Evolutionary conservation across 1,140 invertebrate species (phyloP).

Genomic region (Zaprionus camerounensis): DNA sequence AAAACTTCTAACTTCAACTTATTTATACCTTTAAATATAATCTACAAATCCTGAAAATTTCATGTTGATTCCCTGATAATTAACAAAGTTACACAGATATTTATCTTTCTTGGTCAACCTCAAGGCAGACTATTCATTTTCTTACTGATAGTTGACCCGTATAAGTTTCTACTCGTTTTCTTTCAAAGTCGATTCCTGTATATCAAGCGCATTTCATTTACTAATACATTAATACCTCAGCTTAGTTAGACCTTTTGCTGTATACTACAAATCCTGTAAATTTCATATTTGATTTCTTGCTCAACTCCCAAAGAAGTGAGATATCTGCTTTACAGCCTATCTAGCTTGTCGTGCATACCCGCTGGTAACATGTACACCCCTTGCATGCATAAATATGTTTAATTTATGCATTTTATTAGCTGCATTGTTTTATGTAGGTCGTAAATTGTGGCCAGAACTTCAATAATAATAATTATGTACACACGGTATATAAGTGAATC

Average conservation of each 20-base stretch:
- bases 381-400: slow-evolving; percentile 38
- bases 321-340: slow-evolving; percentile 8
- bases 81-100: too few relatives aligned
- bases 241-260: neutral
- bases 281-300: too few relatives aligned
- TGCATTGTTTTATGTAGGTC: slow-evolving; percentile 75
- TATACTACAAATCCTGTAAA: neutral
- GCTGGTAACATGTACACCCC: neutral
- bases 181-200: neutral
- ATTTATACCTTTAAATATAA: too few relatives aligned
- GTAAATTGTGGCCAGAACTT: slow-evolving; percentile 60
- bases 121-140: neutral
- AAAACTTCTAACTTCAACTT: too few relatives aligned
- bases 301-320: neutral
- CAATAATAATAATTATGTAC: slow-evolving; percentile 17
- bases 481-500: slow-evolving; percentile 33
- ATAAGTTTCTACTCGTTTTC: neutral
- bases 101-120: too few relatives aligned
- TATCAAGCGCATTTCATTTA: neutral
- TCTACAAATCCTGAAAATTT: too few relatives aligned
- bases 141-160: neutral
- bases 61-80: too few relatives aligned
- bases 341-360: neutral
- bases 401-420: slow-evolving; percentile 78
- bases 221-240: neutral